Evolutionary conservation across 2,888 invertebrate species (phyloP), one percentile per base, ranked within the genome.

Genomic region (Tenodera sinensis): DNA sequence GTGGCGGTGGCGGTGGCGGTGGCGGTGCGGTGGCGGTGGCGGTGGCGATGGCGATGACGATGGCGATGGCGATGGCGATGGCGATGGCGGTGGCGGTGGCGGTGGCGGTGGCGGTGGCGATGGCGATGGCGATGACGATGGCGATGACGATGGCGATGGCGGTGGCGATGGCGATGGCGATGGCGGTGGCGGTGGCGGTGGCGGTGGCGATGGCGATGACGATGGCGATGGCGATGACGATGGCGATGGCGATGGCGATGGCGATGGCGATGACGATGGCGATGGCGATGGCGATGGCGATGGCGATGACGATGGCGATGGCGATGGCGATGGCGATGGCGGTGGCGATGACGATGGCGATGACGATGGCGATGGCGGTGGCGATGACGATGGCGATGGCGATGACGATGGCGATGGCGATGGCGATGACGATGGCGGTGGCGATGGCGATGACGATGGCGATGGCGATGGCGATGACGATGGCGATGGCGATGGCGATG

Each of bases 351-450:
- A 84, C 89, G 83, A 89, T 47, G 89, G 42, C 83, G 83, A 89
- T 47, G 89, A 28, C 89, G 28, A 89, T 28, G 89, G 71, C 83
- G 83, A 89, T 25, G 83, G 27, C 89, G 15, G 90, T 28, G 89
- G 47, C 89, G 34, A 90, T 34, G 89, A 84, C 83, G 42, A 90
- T 47, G 89, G 89, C 92, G 25, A 81, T 92, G 34, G 92, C 92
- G 9, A 94, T 89, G 93, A 94, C 91, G 93, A 94, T 91, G 94
- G 93, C 71, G 93, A 90, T 15, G 92, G 91, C 25, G n/a, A 93
- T 91, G 20, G 87, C 83, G 34, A 90, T 28, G 89, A 83, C 89
- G 83, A 90, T 28, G 89, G 54, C 89, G 28, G 83, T 27, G 89
- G 54, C 89, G 83, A 90, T 83, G 89, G 89, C 30, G 12, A 90